Conservation (phyloP, 2,113 vertebrate genomes). For the Crotalus viridis region DNA sequence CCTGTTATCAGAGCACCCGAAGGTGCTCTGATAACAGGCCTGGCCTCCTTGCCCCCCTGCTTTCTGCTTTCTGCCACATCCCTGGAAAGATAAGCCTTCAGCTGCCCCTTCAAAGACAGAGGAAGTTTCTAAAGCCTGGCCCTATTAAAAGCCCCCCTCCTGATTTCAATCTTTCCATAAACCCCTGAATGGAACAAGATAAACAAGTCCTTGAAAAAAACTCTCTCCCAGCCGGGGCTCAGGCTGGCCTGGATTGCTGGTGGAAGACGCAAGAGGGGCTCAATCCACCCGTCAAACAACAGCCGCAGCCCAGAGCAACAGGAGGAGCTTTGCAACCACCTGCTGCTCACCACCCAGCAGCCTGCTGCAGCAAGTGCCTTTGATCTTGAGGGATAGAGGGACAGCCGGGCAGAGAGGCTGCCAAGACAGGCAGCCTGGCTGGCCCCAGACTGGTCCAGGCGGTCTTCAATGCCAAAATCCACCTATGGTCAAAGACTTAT, state of each 20-base stretch:
- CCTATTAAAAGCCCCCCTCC: not conserved
- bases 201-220: not conserved
- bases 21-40: not conserved
- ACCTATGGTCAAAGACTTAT: not conserved
- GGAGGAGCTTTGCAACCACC: not conserved
- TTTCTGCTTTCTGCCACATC: not conserved
- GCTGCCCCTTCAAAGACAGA: slow-evolving; percentile 15
- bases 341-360: not conserved
- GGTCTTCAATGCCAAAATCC: not conserved
- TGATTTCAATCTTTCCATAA: not conserved
- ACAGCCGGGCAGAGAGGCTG: not conserved
- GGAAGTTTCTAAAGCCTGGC: not conserved
- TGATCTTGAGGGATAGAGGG: not conserved
- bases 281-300: not conserved
- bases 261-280: not conserved
- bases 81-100: not conserved
- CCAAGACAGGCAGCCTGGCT: not conserved
- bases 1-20: slow-evolving; percentile 23
- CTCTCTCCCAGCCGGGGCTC: not conserved
- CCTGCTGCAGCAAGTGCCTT: not conserved
- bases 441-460: not conserved
- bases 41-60: slow-evolving; percentile 17
- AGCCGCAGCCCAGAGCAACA: not conserved
- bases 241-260: not conserved
- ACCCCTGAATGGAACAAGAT: not conserved